Base-by-base conservation (phyloP, 1,140 invertebrate species). In the Ditylenchus dipsaci region DNA sequence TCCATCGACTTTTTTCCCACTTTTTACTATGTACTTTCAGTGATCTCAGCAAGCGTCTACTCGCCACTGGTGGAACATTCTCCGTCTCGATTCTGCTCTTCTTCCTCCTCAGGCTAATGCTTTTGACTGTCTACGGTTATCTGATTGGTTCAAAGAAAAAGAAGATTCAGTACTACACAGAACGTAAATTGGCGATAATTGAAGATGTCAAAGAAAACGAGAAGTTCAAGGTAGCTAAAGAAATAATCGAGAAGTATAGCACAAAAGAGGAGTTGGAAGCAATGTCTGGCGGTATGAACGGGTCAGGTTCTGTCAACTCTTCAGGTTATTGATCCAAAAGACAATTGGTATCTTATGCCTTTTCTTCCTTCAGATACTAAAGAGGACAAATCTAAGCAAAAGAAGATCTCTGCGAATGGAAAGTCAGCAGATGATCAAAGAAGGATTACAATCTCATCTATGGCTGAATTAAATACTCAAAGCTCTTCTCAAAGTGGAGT, bases 161-260 rank as follows among this genome's bases (percentile, higher is more conserved):
- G n/a, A 38, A 30, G 43, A 74, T 66, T 26, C 30, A 27, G 17
- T 65, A 47, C n/a, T 71, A 53, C 43, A 73, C 38, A 30, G 57
- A 66, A 45, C 33, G 30, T 30, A 70, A 61, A 33, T 38, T 65
- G 43, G 89, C 90, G 83, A 90, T 97, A 76, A 85, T 97, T 53
- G 92, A 97, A 80, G 89, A 93, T 84, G 93, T 97, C 38, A 95
- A 92, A 88, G 93, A 97, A 82, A 97, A 89, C 58, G 94, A 97
- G 86, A 96, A 92, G 0, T 98, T 95, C 83, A 97, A 96, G 86
- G 91, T 93, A 78, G 92, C 92, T 1, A 92, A 90, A 85, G 89
- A 91, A 84, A 91, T 95, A 76, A 85, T 95, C 61, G 89, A 93
- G 80, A 92, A 91, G 83, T 95, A 90, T 87, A 91, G 89, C 27